Evolutionary conservation across 2,888 invertebrate species (phyloP), one percentile per base, ranked within the genome.

Genomic region (Microplitis manilae): DNA sequence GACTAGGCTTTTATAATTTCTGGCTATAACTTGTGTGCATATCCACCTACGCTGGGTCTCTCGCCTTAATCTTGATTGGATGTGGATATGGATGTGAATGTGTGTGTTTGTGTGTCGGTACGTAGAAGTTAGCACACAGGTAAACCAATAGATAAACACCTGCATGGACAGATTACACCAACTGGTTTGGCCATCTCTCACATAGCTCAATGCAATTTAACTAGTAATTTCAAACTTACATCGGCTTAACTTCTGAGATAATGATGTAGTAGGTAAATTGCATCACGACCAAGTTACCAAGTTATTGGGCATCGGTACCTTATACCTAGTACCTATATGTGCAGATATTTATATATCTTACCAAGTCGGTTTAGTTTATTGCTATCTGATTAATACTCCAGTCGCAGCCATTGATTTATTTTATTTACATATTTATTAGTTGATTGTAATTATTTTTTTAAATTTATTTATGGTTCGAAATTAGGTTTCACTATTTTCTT

Each of bases 181-280:
- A 82, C 50, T 50, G 85, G 84, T 85, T 83, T 82, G 81, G 84
- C 85, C 74, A 40, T 77, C 64, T 71, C 83, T 83, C 73, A 65
- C 81, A 84, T 84, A 85, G 87, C 85, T 87, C 86, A 85, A 89
- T 85, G 87, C 89, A 88, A 88, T 89, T 89, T 88, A 89, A 88
- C 88, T 87, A 87, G 86, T 88, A 89, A 90, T 90, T 89, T 86
- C 87, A 79, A 90, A 89, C 88, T 90, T 89, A 88, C 89, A 88
- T 86, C 86, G 82, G 84, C 84, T 84, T 85, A 88, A 88, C 87
- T 87, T 87, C 82, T 82, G 82, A 81, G 83, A 86, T 88, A 88
- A 89, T 87, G 85, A 87, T 85, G 87, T 86, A 85, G 87, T 87
- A 87, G 87, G 89, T 88, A 89, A 90, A 90, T 89, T 87, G 85